These are phyloP conservation scores for Diachasma alloeum DNA, from an alignment of 1,140 invertebrate genomes.

Conservation along the genomic window DNA sequence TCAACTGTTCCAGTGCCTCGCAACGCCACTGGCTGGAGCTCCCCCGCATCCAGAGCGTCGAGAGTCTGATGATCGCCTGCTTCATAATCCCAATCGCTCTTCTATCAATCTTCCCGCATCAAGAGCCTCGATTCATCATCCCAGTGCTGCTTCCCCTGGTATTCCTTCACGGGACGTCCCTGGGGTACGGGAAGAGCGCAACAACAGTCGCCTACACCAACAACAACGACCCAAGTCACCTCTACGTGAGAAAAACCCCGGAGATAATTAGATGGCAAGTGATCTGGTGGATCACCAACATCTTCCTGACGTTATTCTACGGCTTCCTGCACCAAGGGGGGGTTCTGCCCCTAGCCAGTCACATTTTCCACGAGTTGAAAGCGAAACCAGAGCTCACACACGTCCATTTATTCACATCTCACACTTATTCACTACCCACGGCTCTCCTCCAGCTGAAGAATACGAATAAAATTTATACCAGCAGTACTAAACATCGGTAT, in stretches of 20 bases:
- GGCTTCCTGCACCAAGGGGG: conserved; percentile 90
- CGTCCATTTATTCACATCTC: conserved; percentile 81
- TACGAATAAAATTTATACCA: conserved; percentile 68
- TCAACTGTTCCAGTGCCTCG: conserved; percentile 67
- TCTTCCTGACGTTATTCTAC: conserved; percentile 77
- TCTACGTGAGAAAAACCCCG: conserved; percentile 10
- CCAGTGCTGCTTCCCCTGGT: conserved; percentile 82
- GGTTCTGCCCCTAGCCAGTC: conserved; percentile 73
- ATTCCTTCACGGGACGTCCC: conserved; percentile 70
- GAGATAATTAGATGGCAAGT: conserved; percentile 53
- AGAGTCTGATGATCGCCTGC: conserved; percentile 77
- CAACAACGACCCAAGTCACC: not conserved
- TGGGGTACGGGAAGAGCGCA: conserved; percentile 59
- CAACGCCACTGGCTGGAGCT: conserved; percentile 72
- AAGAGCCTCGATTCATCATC: conserved; percentile 90
- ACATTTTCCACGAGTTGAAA: conserved; percentile 73
- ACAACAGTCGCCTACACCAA: conserved; percentile 42
- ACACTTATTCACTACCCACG: conserved; percentile 85
- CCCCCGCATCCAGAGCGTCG: conserved; percentile 78
- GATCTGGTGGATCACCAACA: conserved; percentile 79
- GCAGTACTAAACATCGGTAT: conserved; percentile 70
- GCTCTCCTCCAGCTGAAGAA: conserved; percentile 78
- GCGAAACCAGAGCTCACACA: conserved; percentile 65
- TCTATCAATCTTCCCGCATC: conserved; percentile 88
- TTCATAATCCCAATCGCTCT: conserved; percentile 77